phyloP scores from a whole-genome alignment of 2,797 vertebrate genomes.

The Dendrocincla fuliginosa region DNA sequence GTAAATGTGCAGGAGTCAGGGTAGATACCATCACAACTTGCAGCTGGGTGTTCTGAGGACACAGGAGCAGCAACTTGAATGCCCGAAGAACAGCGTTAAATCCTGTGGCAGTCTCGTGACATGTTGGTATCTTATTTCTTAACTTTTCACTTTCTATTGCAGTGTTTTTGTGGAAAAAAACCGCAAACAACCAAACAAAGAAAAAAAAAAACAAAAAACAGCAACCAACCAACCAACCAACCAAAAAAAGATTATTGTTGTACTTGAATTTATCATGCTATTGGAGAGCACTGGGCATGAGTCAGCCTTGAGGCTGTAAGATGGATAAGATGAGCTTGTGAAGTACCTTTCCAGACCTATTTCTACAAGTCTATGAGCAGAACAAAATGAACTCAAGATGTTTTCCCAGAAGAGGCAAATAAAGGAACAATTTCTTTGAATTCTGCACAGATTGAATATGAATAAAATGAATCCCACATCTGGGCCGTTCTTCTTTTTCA shows the following conservation, averaged over 20 bases:
- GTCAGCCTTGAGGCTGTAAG: slow-evolving; percentile 42
- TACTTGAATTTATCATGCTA: not conserved
- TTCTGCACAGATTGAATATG: not conserved
- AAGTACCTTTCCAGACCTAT: slow-evolving; percentile 52
- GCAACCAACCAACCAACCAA: no score
- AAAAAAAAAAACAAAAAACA: no score
- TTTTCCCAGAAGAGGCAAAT: slow-evolving; percentile 58
- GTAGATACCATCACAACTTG: not conserved
- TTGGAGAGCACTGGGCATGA: slow-evolving; percentile 7
- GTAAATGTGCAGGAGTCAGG: not conserved
- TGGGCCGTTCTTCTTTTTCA: slow-evolving; percentile 17
- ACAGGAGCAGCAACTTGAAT: not conserved
- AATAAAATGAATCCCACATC: slow-evolving; percentile 43
- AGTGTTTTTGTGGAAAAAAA: not conserved
- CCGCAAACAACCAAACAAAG: no score
- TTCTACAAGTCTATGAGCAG: slow-evolving; percentile 42
- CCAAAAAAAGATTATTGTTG: not conserved
- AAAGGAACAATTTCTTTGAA: slow-evolving; percentile 51
- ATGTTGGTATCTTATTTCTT: not conserved
- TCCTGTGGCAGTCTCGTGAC: not conserved
- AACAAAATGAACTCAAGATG: slow-evolving; percentile 60
- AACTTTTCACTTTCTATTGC: slow-evolving; percentile 1
- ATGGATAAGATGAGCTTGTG: slow-evolving; percentile 34
- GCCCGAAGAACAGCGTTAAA: not conserved
- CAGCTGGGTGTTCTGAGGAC: not conserved